Evolutionary conservation across 53 echinoderm and acorn worm genomes (phyloP).

Genomic region (Astropecten irregularis): DNA sequence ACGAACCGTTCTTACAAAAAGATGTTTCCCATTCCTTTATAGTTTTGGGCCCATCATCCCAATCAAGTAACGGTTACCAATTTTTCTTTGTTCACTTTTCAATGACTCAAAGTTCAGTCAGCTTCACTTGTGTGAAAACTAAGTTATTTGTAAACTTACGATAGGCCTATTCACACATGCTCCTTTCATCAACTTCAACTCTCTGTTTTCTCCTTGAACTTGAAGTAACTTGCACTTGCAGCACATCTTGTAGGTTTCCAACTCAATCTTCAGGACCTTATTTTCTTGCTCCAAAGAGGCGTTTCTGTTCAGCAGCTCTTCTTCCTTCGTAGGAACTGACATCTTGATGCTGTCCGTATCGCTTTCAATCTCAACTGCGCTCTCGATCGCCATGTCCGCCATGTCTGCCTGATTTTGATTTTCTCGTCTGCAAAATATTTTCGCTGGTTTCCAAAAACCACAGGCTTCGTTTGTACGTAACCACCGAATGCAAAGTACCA

Average conservation of each 20-base stretch:
- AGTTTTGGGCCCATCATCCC: no score
- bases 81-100: no score
- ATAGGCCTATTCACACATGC: slow-evolving; percentile 96
- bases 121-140: no score
- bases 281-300: slow-evolving; percentile 98
- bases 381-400: slow-evolving; percentile 95
- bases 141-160: no score
- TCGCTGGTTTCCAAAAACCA: slow-evolving; percentile 1
- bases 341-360: slow-evolving; percentile 97
- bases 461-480: background rate
- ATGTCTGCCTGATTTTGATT: slow-evolving; percentile 76
- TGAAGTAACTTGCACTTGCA: slow-evolving; percentile 98
- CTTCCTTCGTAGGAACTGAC: slow-evolving; percentile 65
- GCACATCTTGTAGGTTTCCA: slow-evolving; percentile 97
- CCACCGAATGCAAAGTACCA: background rate
- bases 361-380: slow-evolving; percentile 98
- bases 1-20: no score
- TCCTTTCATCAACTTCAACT: slow-evolving; percentile 79
- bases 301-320: slow-evolving; percentile 82
- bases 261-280: slow-evolving; percentile 93
- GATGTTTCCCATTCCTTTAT: no score
- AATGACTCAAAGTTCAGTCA: no score
- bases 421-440: background rate
- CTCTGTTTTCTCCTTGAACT: slow-evolving; percentile 87
- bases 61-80: no score